Evolutionary conservation across 1,140 invertebrate species (phyloP).

Genomic region (Bradysia coprophila): DNA sequence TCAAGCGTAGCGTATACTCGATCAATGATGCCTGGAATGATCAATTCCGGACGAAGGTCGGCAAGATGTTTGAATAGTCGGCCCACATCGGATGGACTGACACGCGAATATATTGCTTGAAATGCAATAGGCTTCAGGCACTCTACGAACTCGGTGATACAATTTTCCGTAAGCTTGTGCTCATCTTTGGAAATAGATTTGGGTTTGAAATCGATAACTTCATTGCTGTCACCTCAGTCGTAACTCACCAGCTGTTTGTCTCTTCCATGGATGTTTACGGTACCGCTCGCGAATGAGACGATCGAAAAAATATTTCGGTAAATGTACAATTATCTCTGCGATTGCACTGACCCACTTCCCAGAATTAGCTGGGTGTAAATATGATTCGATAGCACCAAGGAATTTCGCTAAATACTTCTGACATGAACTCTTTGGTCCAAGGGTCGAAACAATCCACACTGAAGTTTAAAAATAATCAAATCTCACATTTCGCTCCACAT

Average conservation of each 20-base stretch:
- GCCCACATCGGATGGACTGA: conserved; percentile 40
- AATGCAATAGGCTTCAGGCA: conserved; percentile 46
- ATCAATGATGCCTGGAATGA: conserved; percentile 69
- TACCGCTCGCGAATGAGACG: conserved; percentile 45
- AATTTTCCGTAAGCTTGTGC: conserved; percentile 55
- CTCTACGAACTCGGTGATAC: conserved; percentile 70
- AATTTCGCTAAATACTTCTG: conserved; percentile 63
- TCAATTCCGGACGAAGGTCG: conserved; percentile 57
- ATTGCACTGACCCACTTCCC: conserved; percentile 56
- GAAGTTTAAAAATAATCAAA: background rate
- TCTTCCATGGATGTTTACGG: conserved; percentile 18
- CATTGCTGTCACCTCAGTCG: background rate
- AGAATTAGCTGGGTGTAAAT: conserved; percentile 74
- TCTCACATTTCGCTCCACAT: background rate
- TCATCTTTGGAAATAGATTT: conserved; percentile 27
- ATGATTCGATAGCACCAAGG: conserved; percentile 69
- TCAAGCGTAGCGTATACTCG: conserved; percentile 59
- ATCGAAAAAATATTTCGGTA: conserved; percentile 34
- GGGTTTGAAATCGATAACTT: background rate
- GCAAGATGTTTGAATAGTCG: conserved; percentile 56
- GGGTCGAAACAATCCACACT: conserved; percentile 48
- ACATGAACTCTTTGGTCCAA: conserved; percentile 34
- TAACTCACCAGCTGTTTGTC: background rate
- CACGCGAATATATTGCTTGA: conserved; percentile 58
- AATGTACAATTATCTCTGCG: conserved; percentile 37